phyloP scores from a whole-genome alignment of 2,888 invertebrate genomes.

The Eupithecia tripunctaria region DNA sequence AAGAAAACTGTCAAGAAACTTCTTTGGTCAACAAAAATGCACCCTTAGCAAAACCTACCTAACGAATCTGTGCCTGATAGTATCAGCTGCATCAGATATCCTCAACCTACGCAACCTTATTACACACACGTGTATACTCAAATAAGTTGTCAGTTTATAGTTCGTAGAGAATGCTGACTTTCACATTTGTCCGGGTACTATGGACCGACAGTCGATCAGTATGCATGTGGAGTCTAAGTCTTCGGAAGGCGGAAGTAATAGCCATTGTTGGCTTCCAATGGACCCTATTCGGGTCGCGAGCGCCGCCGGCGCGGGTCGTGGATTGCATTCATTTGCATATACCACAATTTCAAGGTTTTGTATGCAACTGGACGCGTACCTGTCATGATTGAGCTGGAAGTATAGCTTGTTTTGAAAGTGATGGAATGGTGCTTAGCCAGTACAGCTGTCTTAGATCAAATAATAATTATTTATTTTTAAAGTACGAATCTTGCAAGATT shows the following conservation, averaged over 20 bases:
- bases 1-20: background rate
- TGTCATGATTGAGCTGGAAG: background rate
- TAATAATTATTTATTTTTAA: too few relatives aligned
- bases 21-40: background rate
- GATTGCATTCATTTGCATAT: slow-evolving; percentile 32
- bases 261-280: slow-evolving; percentile 75
- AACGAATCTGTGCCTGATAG: background rate
- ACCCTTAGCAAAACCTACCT: background rate
- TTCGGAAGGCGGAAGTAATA: slow-evolving; percentile 67
- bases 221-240: slow-evolving; percentile 59
- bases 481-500: background rate
- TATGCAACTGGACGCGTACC: background rate
- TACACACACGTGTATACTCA: slow-evolving; percentile 16
- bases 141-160: slow-evolving; percentile 19
- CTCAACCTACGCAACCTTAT: background rate
- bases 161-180: slow-evolving; percentile 40
- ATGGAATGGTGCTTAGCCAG: background rate
- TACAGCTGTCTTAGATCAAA: background rate
- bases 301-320: slow-evolving; percentile 40
- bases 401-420: background rate
- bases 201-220: slow-evolving; percentile 52
- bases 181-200: slow-evolving; percentile 48
- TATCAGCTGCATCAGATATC: background rate
- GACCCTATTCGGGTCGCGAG: slow-evolving; percentile 69
- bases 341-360: slow-evolving; percentile 39